A percentile compares a stretch with the other conserved stretches of the same genome.
Conservation (phyloP, 2,888 invertebrate genomes). For the Elegia similella region DNA sequence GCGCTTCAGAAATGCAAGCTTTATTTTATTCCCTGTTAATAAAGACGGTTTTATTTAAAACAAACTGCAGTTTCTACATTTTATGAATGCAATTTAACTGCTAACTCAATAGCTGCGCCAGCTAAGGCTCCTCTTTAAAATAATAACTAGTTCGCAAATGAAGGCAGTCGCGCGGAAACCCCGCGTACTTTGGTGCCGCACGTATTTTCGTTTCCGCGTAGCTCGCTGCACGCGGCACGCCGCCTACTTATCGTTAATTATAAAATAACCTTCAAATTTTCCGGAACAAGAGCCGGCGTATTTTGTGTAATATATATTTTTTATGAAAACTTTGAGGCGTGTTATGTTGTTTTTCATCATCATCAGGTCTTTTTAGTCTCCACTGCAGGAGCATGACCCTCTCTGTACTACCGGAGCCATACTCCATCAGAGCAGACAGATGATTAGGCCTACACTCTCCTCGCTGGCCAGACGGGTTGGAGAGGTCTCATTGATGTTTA, state of each 20-base stretch:
- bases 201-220: not conserved
- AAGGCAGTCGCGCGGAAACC: constrained; percentile 10
- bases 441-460: no score
- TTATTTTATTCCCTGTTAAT: constrained; percentile 1
- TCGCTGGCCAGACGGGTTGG: no score
- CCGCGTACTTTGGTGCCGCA: constrained; percentile 6
- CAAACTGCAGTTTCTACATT: constrained; percentile 1
- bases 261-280: not conserved
- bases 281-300: not conserved
- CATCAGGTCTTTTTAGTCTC: no score
- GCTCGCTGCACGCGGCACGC: not conserved
- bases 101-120: constrained; percentile 2
- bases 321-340: no score
- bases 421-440: no score
- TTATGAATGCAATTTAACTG: constrained; percentile 10
- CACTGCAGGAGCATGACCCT: no score
- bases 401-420: no score
- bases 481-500: no score
- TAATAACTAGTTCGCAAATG: constrained; percentile 14
- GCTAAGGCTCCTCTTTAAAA: constrained; percentile 3
- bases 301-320: not conserved
- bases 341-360: no score
- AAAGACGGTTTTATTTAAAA: constrained; percentile 7
- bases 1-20: not conserved
- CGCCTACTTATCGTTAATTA: not conserved